Evolutionary conservation across 2,113 vertebrate genomes (phyloP).

Genomic region (Trematocara macrostoma): DNA sequence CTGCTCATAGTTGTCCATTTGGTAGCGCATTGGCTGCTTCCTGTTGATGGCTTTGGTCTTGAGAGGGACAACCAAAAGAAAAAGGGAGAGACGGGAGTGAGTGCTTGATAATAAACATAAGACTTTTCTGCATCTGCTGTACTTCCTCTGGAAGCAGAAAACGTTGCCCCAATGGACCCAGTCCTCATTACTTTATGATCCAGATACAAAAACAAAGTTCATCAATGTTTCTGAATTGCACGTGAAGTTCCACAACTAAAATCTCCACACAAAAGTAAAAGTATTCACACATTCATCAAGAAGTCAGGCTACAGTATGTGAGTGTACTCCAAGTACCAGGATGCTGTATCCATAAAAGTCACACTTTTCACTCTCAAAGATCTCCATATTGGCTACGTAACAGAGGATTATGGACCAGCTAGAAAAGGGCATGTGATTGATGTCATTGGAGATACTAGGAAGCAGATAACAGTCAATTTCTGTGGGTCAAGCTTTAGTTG

Average conservation of each 20-base stretch:
- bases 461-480: neutral
- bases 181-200: neutral
- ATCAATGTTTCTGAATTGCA: neutral
- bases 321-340: neutral
- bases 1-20: conserved; percentile 88
- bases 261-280: neutral
- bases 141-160: neutral
- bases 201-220: neutral
- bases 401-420: neutral
- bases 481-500: neutral
- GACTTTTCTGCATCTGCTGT: neutral
- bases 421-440: neutral
- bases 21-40: conserved; percentile 87
- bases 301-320: neutral
- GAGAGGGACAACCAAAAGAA: neutral
- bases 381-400: neutral
- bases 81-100: neutral
- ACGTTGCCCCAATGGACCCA: neutral
- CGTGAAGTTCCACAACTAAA: neutral
- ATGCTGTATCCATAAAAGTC: neutral
- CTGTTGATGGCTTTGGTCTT: conserved; percentile 92
- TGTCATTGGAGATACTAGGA: neutral
- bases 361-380: neutral
- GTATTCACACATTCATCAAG: neutral
- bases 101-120: neutral